These are phyloP conservation scores for Micromys minutus DNA, from an alignment of 2,113 vertebrate species.

Conservation along the genomic window DNA sequence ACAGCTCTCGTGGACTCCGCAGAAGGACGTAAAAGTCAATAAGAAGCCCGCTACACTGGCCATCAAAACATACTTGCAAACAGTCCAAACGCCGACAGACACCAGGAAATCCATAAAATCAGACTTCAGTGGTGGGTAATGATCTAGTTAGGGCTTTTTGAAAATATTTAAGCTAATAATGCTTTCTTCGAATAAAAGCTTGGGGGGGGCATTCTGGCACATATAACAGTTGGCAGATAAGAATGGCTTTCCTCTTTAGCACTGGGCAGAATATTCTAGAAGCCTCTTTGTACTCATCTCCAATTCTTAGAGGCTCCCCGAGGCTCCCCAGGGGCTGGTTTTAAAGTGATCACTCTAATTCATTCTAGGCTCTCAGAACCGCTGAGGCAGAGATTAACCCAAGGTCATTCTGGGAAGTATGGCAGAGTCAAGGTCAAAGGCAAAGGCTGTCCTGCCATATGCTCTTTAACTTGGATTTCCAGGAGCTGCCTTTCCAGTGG, in stretches of 20 bases:
- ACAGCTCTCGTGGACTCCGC: not conserved
- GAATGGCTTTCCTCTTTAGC: not conserved
- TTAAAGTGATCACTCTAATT: not conserved
- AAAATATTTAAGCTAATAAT: not conserved
- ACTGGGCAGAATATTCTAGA: not conserved
- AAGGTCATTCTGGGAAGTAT: not conserved
- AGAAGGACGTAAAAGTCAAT: slow-evolving; percentile 35
- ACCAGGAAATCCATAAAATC: slow-evolving; percentile 15
- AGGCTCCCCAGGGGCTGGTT: not conserved
- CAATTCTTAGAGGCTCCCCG: not conserved
- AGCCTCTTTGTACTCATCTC: not conserved
- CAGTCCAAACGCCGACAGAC: slow-evolving; percentile 1
- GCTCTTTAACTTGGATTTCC: not conserved
- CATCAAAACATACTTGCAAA: slow-evolving; percentile 28
- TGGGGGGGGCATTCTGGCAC: not conserved
- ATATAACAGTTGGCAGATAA: not conserved
- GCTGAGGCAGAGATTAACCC: not conserved
- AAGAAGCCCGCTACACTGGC: not conserved
- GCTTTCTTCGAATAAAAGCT: slow-evolving; percentile 12
- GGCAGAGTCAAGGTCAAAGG: not conserved
- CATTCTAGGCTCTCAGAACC: not conserved
- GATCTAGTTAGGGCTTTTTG: not conserved
- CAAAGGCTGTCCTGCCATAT: not conserved
- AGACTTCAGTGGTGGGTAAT: not conserved
- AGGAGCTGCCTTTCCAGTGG: not conserved